Base-by-base conservation (phyloP, 2,888 invertebrate species). In the Cephalotes varians region DNA sequence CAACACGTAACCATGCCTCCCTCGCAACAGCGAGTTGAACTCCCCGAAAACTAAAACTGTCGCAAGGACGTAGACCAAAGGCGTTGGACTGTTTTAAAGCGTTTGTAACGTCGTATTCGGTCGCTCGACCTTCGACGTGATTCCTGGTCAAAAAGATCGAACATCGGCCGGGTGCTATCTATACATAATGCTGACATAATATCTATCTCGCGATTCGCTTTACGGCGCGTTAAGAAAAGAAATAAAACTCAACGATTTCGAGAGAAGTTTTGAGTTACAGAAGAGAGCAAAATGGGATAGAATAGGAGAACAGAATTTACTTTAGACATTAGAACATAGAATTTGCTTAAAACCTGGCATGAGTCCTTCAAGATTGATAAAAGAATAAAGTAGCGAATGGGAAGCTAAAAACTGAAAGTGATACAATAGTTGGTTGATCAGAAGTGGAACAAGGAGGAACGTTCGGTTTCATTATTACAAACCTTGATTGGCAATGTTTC, bases 181-280 rank as follows among this genome's bases (percentile, higher is more conserved):
- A 88, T 89, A 88, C 89, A 87, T 88, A 89, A 89, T 84, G 87
- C 88, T 88, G 89, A 88, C 88, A 88, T 88, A 88, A 88, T 65
- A 77, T 76, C 67, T 82, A 47, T 71, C 44, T 65, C n/a, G 47
- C 62, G 69, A 44, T 74, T 49, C 3, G 9, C 18, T 67, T 12
- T 49, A 74, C 12, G 49, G 49, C 73, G 77, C 54, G 31, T 62
- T n/a, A 64, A 31, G 62, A 73, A 81, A 77, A 87, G 79, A 85
- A 83, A 87, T 85, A 82, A 82, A 85, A 80, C 83, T 85, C 79
- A 65, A 54, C 25, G 81, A 74, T 71, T 76, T 47, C 64, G 74
- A 10, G 34, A 31, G 54, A 67, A 47, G 44, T 47, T 47, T 47
- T 56, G 44, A 67, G 18, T 34, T 67, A 47, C 44, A 18, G 6